Base-by-base conservation (phyloP, 1,140 invertebrate genomes). In the Nasonia vitripennis region DNA sequence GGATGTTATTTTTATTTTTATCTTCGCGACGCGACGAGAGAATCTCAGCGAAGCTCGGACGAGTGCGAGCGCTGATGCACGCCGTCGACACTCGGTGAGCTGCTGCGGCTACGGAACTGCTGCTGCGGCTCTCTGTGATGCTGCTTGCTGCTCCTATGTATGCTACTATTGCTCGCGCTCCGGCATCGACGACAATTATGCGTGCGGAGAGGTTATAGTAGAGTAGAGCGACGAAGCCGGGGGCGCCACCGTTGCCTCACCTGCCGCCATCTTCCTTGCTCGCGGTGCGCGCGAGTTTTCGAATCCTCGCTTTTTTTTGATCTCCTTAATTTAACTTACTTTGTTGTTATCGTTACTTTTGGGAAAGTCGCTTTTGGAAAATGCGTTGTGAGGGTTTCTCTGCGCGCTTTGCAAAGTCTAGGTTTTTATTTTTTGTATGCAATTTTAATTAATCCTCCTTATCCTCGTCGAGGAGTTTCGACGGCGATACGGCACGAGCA, bases 21-120 rank as follows among this genome's bases (percentile, higher is more conserved):
- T 20, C 7, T 62, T 62, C 17, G 17, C 17, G 20, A 77, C 41
- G 5, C 74, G 74, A 77, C 41, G 41, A 45, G 9, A 9, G 41
- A 45, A 10, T 9, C 10, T 45, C 41, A 45, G 37, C 17, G 67
- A n/a, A 23, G 9, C 17, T n/a, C 11, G 9, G 45, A 4, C 78
- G 31, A 3, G 14, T 48, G 70, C n/a, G 11, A 27, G 67, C 48
- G 37, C 70, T 17, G 2, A 20, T 41, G 67, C 78, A 81, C 55
- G 78, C 31, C 55, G 55, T 68, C 78, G 62, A 79, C 78, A 41
- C 78, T 68, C 10, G 27, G 34, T 55, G 55, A 81, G 67, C 79
- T n/a, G 67, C 62, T 37, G 55, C 34, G 41, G 37, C 11, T 55
- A 77, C 17, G 11, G 20, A 67, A 45, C 70, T 73, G 23, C 17